phyloP scores from a whole-genome alignment of 2,113 vertebrate species.

The Tiliqua scincoides region DNA sequence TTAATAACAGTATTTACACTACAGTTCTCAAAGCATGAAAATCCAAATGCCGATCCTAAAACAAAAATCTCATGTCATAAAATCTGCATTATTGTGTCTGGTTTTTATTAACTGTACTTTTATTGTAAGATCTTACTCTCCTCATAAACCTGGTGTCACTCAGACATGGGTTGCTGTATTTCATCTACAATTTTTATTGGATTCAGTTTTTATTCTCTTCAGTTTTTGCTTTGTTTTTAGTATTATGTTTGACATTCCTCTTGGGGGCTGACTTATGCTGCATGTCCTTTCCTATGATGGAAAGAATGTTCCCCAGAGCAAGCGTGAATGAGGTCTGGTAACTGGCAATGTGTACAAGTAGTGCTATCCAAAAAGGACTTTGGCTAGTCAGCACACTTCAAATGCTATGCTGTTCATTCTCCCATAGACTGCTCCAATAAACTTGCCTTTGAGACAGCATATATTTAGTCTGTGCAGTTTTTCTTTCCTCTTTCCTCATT shows the following conservation, averaged over 20 bases:
- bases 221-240: conserved; percentile 53
- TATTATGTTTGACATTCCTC: conserved; percentile 71
- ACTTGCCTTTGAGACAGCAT: conserved; percentile 29
- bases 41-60: conserved; percentile 18
- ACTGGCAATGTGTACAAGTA: conserved; percentile 56
- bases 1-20: conserved; percentile 23
- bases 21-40: conserved; percentile 45
- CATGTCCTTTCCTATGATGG: conserved; percentile 69
- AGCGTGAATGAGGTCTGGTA: conserved; percentile 74
- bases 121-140: conserved; percentile 62
- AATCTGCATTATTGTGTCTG: conserved; percentile 38
- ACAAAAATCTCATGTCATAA: conserved; percentile 41
- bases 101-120: conserved; percentile 39
- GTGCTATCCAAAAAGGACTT: conserved; percentile 66
- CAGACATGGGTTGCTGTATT: conserved; percentile 34
- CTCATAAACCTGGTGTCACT: conserved; percentile 59
- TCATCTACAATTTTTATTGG: conserved; percentile 17
- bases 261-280: conserved; percentile 67
- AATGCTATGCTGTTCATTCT: conserved; percentile 44
- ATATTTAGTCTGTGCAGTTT: conserved; percentile 25
- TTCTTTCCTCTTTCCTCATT: conserved; percentile 28
- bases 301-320: conserved; percentile 69
- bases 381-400: conserved; percentile 63
- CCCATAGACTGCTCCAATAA: conserved; percentile 41
- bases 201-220: conserved; percentile 44